phyloP scores from a whole-genome alignment of 2,113 vertebrate species.

The Pseudorectes ferrugineus region DNA sequence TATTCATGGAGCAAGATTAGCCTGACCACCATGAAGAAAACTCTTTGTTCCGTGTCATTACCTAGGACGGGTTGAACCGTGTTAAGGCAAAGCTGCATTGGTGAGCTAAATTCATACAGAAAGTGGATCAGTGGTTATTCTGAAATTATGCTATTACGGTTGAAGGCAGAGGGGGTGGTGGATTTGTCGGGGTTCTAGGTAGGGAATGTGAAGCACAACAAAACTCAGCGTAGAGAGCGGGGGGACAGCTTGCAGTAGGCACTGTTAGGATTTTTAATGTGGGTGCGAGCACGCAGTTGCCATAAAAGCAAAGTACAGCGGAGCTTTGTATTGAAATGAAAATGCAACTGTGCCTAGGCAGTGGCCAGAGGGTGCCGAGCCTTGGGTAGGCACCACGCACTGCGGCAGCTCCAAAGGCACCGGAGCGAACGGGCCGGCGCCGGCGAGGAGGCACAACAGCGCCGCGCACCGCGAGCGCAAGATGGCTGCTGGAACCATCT shows the following conservation, averaged over 20 bases:
- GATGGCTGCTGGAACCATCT: slow-evolving; percentile 78
- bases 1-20: slow-evolving; percentile 72
- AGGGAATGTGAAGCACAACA: neutral
- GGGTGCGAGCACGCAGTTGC: neutral
- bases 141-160: slow-evolving; percentile 4
- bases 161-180: neutral
- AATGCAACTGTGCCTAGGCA: neutral
- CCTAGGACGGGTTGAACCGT: slow-evolving; percentile 58
- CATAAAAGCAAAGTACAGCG: neutral
- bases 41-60: slow-evolving; percentile 68
- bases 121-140: slow-evolving; percentile 50
- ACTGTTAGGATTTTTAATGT: neutral
- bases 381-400: neutral
- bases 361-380: neutral
- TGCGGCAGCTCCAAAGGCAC: slow-evolving; percentile 34
- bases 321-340: slow-evolving; percentile 3
- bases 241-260: neutral
- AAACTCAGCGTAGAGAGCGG: accelerated
- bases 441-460: slow-evolving; percentile 62
- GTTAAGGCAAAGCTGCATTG: slow-evolving; percentile 46
- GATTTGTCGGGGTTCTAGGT: slow-evolving; percentile 56
- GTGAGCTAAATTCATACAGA: slow-evolving; percentile 41
- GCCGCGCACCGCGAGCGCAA: slow-evolving; percentile 55
- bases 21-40: slow-evolving; percentile 64
- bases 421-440: neutral